These are phyloP conservation scores for Montipora efflorescens DNA, from an alignment of 64 coral and sea anemone genomes.

Conservation along the genomic window DNA sequence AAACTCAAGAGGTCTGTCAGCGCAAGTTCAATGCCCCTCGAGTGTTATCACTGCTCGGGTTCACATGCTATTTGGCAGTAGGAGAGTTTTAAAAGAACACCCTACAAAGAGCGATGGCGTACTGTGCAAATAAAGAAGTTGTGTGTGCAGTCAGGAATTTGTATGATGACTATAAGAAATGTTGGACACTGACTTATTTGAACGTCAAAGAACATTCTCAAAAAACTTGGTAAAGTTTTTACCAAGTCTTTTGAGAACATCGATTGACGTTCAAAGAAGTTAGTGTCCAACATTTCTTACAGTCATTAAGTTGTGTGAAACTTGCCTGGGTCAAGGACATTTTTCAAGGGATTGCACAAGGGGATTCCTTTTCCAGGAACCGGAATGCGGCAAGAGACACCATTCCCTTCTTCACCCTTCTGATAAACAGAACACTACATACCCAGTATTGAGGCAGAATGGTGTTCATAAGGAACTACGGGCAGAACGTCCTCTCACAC, in stretches of 20 bases:
- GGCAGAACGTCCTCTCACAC: too few species aligned
- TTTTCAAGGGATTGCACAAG: constrained; percentile 65
- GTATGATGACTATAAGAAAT: too few species aligned
- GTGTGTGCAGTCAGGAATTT: too few species aligned
- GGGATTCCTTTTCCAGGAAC: constrained; percentile 55
- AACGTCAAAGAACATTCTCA: too few species aligned
- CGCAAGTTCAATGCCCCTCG: not conserved
- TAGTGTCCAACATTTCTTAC: too few species aligned
- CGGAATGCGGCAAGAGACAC: constrained; percentile 54
- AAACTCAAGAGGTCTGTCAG: not conserved
- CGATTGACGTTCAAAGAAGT: too few species aligned
- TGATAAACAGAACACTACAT: not conserved
- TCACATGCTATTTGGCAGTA: constrained; percentile 70
- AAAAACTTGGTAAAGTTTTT: too few species aligned
- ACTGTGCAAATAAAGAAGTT: constrained; percentile 52
- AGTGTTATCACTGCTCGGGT: constrained; percentile 65
- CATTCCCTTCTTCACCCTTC: constrained; percentile 67
- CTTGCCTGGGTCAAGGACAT: constrained; percentile 72
- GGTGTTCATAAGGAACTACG: not conserved
- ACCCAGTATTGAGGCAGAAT: not conserved
- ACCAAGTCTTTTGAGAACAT: too few species aligned
- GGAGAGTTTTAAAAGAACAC: constrained; percentile 60
- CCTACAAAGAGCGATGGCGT: constrained; percentile 53
- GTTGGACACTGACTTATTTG: too few species aligned
- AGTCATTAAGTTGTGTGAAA: constrained; percentile 34